These are phyloP conservation scores for Meandrusa payeni DNA, from an alignment of 2,888 invertebrate genomes.

Conservation along the genomic window DNA sequence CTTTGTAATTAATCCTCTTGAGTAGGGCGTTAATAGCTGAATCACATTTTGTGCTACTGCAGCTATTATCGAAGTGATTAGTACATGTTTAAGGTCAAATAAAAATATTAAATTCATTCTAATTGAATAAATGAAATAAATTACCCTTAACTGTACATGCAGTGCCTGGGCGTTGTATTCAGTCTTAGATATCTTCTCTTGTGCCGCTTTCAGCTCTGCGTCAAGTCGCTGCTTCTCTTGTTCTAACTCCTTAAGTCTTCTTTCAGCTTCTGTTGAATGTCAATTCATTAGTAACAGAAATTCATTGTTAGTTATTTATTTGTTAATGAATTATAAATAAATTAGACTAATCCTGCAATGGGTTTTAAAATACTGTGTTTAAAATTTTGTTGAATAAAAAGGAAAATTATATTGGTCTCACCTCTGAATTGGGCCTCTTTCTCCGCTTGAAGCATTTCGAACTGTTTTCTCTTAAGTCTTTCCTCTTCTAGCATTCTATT, in stretches of 20 bases:
- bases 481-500: constrained; percentile 86
- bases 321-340: no score
- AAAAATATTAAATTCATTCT: no score
- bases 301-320: no score
- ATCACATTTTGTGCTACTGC: no score
- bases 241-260: constrained; percentile 85
- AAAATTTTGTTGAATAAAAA: no score
- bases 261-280: constrained; percentile 82
- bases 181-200: constrained; percentile 84
- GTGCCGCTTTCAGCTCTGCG: constrained; percentile 84
- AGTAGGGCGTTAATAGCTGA: no score
- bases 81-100: no score
- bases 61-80: no score
- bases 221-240: constrained; percentile 85
- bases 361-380: no score
- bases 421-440: constrained; percentile 86
- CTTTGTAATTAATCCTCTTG: no score
- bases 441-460: constrained; percentile 85
- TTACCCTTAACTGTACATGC: constrained; percentile 66
- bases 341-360: no score
- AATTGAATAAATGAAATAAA: no score
- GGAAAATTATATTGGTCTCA: constrained; percentile 41
- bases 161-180: constrained; percentile 78
- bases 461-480: constrained; percentile 86
- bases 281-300: not conserved